These are phyloP conservation scores for Myrmecophaga tridactyla DNA, from an alignment of 2,113 vertebrate genomes.

Conservation along the genomic window DNA sequence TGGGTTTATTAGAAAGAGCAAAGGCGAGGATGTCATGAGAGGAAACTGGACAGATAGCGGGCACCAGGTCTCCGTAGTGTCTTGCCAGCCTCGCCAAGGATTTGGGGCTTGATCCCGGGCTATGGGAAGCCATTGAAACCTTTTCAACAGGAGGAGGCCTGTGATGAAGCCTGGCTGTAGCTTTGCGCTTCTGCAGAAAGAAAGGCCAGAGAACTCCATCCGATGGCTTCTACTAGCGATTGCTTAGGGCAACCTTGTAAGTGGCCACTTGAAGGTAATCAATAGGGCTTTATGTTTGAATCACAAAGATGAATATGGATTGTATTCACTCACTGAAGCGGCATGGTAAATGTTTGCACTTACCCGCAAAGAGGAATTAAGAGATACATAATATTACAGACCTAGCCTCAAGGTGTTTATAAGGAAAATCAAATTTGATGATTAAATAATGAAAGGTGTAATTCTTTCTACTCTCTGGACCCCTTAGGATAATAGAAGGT, in stretches of 20 bases:
- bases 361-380: conserved; percentile 57
- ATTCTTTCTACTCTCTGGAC: conserved; percentile 46
- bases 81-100: not conserved
- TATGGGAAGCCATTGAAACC: not conserved
- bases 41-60: not conserved
- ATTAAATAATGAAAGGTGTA: conserved; percentile 71
- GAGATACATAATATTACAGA: conserved; percentile 39
- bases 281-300: conserved; percentile 49
- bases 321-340: not conserved
- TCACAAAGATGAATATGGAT: conserved; percentile 53
- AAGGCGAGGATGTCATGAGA: not conserved
- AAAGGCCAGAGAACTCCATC: not conserved
- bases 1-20: not conserved
- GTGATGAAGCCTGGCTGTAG: not conserved
- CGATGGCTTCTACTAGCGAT: not conserved
- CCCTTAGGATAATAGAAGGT: conserved; percentile 54
- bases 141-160: not conserved
- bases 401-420: conserved; percentile 59
- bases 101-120: not conserved
- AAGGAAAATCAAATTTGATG: conserved; percentile 68
- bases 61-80: not conserved
- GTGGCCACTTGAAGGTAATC: conserved; percentile 62
- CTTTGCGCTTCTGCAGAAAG: not conserved
- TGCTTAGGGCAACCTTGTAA: conserved; percentile 42
- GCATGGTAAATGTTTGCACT: conserved; percentile 52